These are phyloP conservation scores for Diglossa cyanea DNA, from an alignment of 2,797 vertebrate species.

Conservation along the genomic window DNA sequence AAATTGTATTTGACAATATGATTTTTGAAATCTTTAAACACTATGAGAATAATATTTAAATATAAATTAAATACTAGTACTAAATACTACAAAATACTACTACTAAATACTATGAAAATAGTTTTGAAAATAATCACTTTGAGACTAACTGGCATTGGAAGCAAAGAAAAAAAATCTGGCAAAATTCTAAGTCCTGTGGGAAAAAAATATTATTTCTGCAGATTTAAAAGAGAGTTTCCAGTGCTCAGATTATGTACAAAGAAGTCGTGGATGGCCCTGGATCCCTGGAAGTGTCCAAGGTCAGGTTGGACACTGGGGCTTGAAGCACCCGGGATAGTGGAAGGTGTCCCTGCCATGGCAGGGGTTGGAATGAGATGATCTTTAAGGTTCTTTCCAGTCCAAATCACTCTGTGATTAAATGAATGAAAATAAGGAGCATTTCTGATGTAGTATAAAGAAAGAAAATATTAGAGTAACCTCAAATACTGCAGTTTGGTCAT, in stretches of 20 bases:
- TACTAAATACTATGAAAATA: not conserved
- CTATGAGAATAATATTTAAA: not conserved
- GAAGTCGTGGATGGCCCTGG: not conserved
- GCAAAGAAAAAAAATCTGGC: not conserved
- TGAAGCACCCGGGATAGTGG: not conserved
- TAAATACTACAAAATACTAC: not conserved
- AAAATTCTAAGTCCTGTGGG: not conserved
- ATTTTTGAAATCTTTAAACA: not conserved
- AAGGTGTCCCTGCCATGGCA: not conserved
- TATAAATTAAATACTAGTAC: not conserved
- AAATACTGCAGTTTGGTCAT: not conserved
- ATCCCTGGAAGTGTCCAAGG: rapidly evolving
- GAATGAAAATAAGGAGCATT: not conserved
- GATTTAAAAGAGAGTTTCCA: not conserved
- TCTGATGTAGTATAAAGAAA: not conserved
- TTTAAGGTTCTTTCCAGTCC: not conserved
- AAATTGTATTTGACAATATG: rapidly evolving
- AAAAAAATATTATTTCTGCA: not conserved
- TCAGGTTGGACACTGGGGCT: not conserved
- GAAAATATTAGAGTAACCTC: not conserved
- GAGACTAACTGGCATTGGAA: not conserved
- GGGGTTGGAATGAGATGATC: too few species aligned
- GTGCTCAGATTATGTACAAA: not conserved
- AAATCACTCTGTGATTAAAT: not conserved
- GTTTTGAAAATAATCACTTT: not conserved